A percentile compares a stretch with the other conserved stretches of the same genome.
Evolutionary conservation across 2,888 invertebrate genomes (phyloP).

Genomic region (Rhingia rostrata): DNA sequence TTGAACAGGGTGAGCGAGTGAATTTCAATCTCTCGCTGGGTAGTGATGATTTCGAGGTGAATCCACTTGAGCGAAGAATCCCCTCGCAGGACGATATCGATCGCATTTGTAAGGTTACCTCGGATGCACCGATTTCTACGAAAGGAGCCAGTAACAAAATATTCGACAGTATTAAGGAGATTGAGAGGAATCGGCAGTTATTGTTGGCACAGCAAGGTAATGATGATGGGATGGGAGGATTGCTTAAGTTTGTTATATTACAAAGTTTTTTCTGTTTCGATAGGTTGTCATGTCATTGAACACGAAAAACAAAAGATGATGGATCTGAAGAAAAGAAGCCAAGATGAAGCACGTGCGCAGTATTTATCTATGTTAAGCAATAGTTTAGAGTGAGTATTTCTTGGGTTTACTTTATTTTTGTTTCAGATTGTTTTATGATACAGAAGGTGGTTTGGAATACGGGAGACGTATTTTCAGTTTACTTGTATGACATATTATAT

Average conservation of each 20-base stretch:
- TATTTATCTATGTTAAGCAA: slow-evolving; percentile 86
- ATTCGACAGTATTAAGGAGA: slow-evolving; percentile 93
- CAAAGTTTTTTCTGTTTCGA: not conserved
- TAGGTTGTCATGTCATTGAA: slow-evolving; percentile 95
- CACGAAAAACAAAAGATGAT: slow-evolving; percentile 94
- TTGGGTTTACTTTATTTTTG: not conserved
- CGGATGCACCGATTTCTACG: slow-evolving; percentile 90
- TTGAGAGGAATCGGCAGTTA: slow-evolving; percentile 92
- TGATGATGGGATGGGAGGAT: not conserved
- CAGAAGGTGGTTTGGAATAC: no score
- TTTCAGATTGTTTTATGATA: not conserved
- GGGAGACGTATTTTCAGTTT: not conserved
- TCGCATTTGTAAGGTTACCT: slow-evolving; percentile 94
- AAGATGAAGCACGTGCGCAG: slow-evolving; percentile 94
- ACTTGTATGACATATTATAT: no score
- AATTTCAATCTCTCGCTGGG: slow-evolving; percentile 82
- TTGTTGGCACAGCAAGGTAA: slow-evolving; percentile 95
- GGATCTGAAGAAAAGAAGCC: slow-evolving; percentile 92
- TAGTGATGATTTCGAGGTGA: slow-evolving; percentile 82
- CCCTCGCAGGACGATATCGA: slow-evolving; percentile 94
- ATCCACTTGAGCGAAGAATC: slow-evolving; percentile 83
- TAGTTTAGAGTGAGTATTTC: slow-evolving; percentile 76
- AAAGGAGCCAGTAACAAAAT: slow-evolving; percentile 90
- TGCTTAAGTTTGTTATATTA: not conserved
- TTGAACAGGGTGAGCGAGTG: slow-evolving; percentile 76